A percentile compares a stretch with the other conserved stretches of the same genome.
Evolutionary conservation across 2,888 invertebrate genomes (phyloP).

Genomic region (Azorinus chamasolen): DNA sequence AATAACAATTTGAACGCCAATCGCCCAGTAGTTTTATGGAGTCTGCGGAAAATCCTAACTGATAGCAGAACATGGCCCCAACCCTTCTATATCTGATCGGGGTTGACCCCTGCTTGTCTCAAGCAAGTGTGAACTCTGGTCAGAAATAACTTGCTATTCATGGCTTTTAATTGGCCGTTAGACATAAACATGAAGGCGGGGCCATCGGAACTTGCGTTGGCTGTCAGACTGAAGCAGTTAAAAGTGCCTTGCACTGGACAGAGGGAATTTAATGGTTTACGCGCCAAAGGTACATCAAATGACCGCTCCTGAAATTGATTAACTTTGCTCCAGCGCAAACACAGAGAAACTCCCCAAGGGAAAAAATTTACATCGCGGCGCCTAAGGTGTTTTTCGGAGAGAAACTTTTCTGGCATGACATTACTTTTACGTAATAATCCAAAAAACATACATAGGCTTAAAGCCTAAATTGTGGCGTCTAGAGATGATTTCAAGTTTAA

Average conservation of each 20-base stretch:
- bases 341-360: slow-evolving; percentile 22
- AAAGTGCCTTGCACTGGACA: slow-evolving; percentile 28
- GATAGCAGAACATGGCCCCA: too few species aligned
- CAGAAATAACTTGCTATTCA: slow-evolving; percentile 7
- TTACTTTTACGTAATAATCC: slow-evolving; percentile 26
- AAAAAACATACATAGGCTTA: slow-evolving; percentile 27
- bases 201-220: background rate
- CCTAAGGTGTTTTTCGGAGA: slow-evolving; percentile 22
- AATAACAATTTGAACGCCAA: too few species aligned
- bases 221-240: slow-evolving; percentile 1
- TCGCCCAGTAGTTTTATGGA: too few species aligned
- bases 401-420: slow-evolving; percentile 13
- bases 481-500: too few species aligned
- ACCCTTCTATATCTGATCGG: slow-evolving; percentile 6
- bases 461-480: too few species aligned
- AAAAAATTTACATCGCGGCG: slow-evolving; percentile 11
- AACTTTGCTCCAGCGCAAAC: slow-evolving; percentile 30
- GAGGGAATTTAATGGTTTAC: slow-evolving; percentile 7
- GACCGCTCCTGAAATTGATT: too few species aligned
- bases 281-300: slow-evolving; percentile 22
- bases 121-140: slow-evolving; percentile 1
- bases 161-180: background rate
- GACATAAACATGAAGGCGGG: too few species aligned
- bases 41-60: too few species aligned
- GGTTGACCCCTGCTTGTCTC: background rate